Base-by-base conservation (phyloP, 2,113 vertebrate genomes). In the Rhinichthys klamathensis region DNA sequence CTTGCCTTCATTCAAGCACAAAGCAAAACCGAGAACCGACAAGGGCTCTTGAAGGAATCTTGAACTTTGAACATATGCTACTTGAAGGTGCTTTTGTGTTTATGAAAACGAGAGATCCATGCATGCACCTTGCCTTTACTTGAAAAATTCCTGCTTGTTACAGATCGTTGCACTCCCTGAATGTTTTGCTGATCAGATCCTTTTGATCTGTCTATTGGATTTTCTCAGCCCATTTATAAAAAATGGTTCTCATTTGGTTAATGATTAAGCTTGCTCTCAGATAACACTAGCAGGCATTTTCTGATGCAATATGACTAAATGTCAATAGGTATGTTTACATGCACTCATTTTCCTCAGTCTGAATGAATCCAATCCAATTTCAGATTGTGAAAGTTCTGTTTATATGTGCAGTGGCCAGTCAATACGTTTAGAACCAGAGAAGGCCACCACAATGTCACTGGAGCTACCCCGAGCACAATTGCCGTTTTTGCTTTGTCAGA, bases 1-100 rank as follows among this genome's bases (percentile, higher is more conserved):
- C 0, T 90, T 94, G 15, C 74, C 78, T 87, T 92, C 13, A 93
- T 88, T 92, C 87, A 92, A 30, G 86, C 32, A 32, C 49, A 83
- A 58, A 83, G 51, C 67, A 4, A 83, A 83, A 58, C 16, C 46
- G 58, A 32, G 12, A 3, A 72, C 81, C 32, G 56, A 11, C 13
- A n/a, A 73, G 21, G 4, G 21, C 30, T 58, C 46, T 23, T 72
- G 32, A 83, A 61, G 10, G 8, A 76, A 30, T 76, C 27, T 54
- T 32, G 44, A 51, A 81, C 61, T 15, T 51, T 51, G 2, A 63
- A 65, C 15, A 18, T 54, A 30, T 65, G 38, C 38, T 44, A 9
- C 15, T 44, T 65, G 27, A 54, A 51, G 6, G 15, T 76, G 16
- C 3, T 51, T 51, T 67, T 49, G 56, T 23, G 61, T 49, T 69